Evolutionary conservation across 2,113 vertebrate species (phyloP), one percentile per base, ranked within the genome.

Genomic region (Micromys minutus): DNA sequence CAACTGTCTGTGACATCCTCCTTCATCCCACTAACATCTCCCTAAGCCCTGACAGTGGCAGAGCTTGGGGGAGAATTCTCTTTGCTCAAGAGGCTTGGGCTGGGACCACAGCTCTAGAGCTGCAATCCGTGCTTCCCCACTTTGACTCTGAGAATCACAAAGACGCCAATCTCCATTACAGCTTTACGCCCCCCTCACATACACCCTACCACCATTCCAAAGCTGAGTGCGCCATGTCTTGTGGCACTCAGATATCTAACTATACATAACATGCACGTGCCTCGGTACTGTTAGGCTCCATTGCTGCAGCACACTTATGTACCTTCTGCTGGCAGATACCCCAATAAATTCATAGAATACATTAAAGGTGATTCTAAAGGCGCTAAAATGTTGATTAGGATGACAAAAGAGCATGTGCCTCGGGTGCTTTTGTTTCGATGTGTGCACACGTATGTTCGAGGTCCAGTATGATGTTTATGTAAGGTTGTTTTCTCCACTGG

Each of bases 1-100:
- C 86, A 94, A 94, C 93, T 50, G 39, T 59, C 81, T 74, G 75
- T 75, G 84, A 94, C 92, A 94, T 47, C 81, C 39, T 93, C 89
- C 77, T 80, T 90, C 72, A 91, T 63, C 69, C 75, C 47, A 11
- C 63, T 34, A 7, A 50, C 74, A 69, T 71, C 22, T 69, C 61
- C 47, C 77, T 81, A 83, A 75, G 52, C 50, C 87, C 5, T 36
- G 77, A 80, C 34, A 89, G 34, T 21, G 63, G 77, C 81, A 74
- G 57, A 96, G n/a, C 72, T 57, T 67, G 59, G 36, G 34, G 29
- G 39, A 74, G n/a, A 59, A 47, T 61, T 93, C 65, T 84, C 69
- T 87, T 94, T 52, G 3, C 26, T 87, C n/a, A 13, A 9, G 12
- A 61, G 50, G 7, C 26, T 81, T 81, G n/a, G 24, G 16, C 11